Base-by-base conservation (phyloP, 2,888 invertebrate genomes). In the Ectemnius continuus region DNA sequence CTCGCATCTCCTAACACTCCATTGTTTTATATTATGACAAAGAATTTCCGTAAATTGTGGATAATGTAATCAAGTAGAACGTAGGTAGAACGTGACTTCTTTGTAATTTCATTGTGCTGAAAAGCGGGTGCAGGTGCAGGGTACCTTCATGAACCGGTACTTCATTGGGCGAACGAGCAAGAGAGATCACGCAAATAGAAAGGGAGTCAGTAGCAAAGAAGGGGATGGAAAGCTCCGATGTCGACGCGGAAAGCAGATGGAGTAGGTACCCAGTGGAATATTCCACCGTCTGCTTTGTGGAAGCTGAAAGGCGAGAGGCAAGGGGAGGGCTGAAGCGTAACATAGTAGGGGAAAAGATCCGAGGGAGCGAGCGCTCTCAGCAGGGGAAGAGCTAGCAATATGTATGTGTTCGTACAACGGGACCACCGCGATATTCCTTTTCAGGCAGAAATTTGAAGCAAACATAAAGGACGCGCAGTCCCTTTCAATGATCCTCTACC, bases 261-360 rank as follows among this genome's bases (percentile, higher is more conserved):
- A 79, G 76, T 78, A 83, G 81, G 78, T 73, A 76, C 69, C 70
- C 67, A 85, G 77, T 83, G 85, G 85, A 85, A 85, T 85, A 85
- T 85, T 85, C 85, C 84, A 82, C 74, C 79, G 81, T 65, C 73
- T 73, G 75, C 83, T 81, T 85, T 69, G 70, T 81, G 60, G 73
- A 70, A 60, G 71, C 52, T 46, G 23, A 23, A 52, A 67, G 67
- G 72, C 46, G 60, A 58, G 60, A 61, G 62, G 36, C 36, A 57
- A 62, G n/a, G 26, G 23, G 65, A 67, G 58, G 65, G 56, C 64
- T 63, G 59, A 61, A 56, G 62, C n/a, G 14, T 26, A 62, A 61
- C 61, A 57, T 52, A 65, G 73, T 64, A 65, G 67, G 67, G 45
- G 62, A 66, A n/a, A 59, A 62, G 52, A 52, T 16, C 52, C 52